These are phyloP conservation scores for Taxidea taxus DNA, from an alignment of 2,113 vertebrate species.

Conservation along the genomic window DNA sequence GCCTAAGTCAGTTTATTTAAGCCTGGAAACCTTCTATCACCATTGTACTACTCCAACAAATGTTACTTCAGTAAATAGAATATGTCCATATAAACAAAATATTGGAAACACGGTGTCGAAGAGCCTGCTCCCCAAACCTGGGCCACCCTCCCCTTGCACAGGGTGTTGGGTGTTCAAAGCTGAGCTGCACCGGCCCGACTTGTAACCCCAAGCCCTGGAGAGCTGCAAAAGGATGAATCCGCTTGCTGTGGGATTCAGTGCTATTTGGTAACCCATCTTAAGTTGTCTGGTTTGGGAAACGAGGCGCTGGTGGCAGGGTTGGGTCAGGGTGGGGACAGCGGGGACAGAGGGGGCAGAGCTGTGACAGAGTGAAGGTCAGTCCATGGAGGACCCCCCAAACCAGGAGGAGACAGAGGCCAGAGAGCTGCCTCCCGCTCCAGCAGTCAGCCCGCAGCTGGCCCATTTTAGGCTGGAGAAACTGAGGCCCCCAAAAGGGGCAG, in stretches of 20 bases:
- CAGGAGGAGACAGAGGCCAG: fast-evolving
- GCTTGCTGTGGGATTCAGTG: neutral
- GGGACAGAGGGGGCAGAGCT: neutral
- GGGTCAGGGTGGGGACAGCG: neutral
- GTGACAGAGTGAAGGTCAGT: neutral
- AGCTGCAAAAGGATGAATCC: neutral
- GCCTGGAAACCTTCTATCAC: neutral
- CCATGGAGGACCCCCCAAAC: neutral
- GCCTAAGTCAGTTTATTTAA: neutral
- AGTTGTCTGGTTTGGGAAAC: neutral
- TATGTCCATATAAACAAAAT: neutral
- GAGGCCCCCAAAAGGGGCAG: neutral
- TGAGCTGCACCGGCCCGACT: neutral
- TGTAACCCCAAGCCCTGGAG: too few relatives aligned
- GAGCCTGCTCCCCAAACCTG: neutral
- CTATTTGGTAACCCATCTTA: neutral
- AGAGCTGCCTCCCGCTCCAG: fast-evolving
- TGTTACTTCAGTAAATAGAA: neutral
- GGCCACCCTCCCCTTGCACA: neutral
- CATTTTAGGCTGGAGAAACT: neutral
- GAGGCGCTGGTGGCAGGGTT: neutral
- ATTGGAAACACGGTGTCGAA: neutral
- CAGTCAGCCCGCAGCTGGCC: neutral
- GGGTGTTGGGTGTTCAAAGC: neutral
- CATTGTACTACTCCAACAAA: neutral